Evolutionary conservation across 1,140 invertebrate species (phyloP).

Genomic region (Myzus persicae): DNA sequence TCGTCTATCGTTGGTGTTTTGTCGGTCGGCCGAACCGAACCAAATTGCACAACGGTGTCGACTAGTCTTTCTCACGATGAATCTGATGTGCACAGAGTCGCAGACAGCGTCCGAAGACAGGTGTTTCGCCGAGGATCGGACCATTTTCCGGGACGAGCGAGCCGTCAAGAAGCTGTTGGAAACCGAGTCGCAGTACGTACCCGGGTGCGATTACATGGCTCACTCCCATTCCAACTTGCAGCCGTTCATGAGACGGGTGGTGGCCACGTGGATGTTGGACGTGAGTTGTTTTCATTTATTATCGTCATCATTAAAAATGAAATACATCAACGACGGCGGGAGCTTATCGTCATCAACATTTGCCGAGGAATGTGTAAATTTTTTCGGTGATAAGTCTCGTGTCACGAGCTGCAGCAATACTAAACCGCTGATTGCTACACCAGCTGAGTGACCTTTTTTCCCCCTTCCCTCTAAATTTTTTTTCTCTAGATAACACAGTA

Average conservation of each 20-base stretch:
- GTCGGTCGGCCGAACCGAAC: not conserved
- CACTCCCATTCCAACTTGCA: slow-evolving; percentile 76
- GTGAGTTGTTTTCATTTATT: slow-evolving; percentile 66
- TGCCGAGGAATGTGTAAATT: not conserved
- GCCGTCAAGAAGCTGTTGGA: slow-evolving; percentile 43
- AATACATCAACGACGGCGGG: not conserved
- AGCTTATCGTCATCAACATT: not conserved
- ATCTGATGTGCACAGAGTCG: slow-evolving; percentile 49
- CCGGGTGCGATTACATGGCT: slow-evolving; percentile 76
- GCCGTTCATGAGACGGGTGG: slow-evolving; percentile 81
- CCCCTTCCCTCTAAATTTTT: not conserved
- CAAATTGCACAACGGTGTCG: not conserved
- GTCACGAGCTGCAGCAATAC: not conserved
- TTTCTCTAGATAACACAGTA: not conserved
- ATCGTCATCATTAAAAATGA: not conserved
- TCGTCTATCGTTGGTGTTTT: no score
- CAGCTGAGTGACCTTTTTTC: slow-evolving; percentile 37
- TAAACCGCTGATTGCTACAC: slow-evolving; percentile 19
- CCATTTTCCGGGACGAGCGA: slow-evolving; percentile 45
- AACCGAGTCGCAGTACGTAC: slow-evolving; percentile 63
- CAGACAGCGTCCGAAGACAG: slow-evolving; percentile 35
- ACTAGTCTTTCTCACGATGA: not conserved
- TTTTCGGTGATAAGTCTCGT: not conserved
- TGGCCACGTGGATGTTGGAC: slow-evolving; percentile 84
- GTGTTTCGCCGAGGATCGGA: slow-evolving; percentile 50